A percentile compares a stretch with the other conserved stretches of the same genome.
Evolutionary conservation across 1,140 invertebrate species (phyloP).

Genomic region (Radopholus similis): DNA sequence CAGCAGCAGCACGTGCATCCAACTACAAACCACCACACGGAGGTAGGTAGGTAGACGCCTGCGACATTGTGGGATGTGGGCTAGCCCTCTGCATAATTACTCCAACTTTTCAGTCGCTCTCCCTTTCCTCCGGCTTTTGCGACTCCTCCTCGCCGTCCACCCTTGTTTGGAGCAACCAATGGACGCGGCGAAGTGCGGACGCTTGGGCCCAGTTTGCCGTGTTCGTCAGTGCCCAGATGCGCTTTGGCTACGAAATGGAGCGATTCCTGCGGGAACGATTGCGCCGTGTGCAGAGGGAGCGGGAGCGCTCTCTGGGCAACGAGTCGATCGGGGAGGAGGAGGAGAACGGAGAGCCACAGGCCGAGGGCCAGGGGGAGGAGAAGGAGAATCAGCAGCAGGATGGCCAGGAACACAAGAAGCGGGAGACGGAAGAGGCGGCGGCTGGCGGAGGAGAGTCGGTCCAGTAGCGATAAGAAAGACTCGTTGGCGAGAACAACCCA

Average conservation of each 20-base stretch:
- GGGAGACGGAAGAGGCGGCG: neutral
- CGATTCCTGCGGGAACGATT: neutral
- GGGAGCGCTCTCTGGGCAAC: neutral
- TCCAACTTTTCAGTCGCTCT: neutral
- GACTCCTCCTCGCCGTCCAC: neutral
- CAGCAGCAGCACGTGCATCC: neutral
- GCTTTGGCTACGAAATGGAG: constrained; percentile 6
- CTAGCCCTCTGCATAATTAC: no score
- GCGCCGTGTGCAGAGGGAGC: neutral
- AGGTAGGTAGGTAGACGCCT: neutral
- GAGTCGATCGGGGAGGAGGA: neutral
- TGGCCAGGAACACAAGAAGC: neutral
- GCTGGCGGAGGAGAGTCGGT: no score
- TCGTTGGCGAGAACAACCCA: no score
- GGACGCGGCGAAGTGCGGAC: neutral
- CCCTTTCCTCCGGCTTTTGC: neutral
- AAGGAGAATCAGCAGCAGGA: neutral
- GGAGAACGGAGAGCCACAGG: neutral
- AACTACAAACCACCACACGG: neutral
- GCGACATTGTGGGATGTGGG: no score
- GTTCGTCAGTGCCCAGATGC: neutral
- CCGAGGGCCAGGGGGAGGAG: neutral
- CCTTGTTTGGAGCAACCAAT: neutral
- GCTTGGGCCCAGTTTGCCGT: neutral
- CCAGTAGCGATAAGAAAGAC: no score